phyloP scores from a whole-genome alignment of 1,140 invertebrate genomes.

The Octopus sinensis region DNA sequence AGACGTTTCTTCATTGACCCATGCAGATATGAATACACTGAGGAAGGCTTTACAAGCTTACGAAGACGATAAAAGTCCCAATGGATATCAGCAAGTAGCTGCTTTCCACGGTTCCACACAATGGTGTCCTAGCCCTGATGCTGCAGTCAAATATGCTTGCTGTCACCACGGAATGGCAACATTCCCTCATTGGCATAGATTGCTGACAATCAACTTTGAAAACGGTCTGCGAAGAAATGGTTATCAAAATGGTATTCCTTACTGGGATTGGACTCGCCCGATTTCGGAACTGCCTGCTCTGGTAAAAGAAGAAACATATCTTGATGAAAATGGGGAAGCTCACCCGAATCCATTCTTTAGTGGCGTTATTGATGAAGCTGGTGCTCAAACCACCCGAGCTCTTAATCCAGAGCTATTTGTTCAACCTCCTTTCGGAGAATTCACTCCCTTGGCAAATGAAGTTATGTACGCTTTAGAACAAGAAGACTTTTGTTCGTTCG shows the following conservation, averaged over 20 bases:
- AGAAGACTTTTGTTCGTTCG: conserved; percentile 26
- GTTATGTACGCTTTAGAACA: conserved; percentile 27
- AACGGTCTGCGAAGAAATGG: conserved; percentile 20
- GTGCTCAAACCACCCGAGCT: conserved; percentile 15
- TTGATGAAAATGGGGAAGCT: neutral
- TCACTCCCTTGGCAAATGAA: conserved; percentile 29
- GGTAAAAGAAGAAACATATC: conserved; percentile 16
- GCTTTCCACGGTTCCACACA: conserved; percentile 18
- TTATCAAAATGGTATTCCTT: conserved; percentile 26
- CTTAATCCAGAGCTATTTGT: conserved; percentile 22
- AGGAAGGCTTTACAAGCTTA: conserved; percentile 17
- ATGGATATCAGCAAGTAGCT: conserved; percentile 21
- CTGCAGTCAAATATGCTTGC: conserved; percentile 23
- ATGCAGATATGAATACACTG: conserved; percentile 19
- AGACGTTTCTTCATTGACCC: conserved; percentile 9
- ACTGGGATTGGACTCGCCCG: conserved; percentile 35
- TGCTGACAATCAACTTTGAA: conserved; percentile 19
- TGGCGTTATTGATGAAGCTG: neutral
- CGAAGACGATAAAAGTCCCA: conserved; percentile 12
- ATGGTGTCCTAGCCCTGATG: conserved; percentile 13
- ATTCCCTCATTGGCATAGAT: conserved; percentile 33
- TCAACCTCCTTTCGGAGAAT: conserved; percentile 18
- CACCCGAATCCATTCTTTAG: conserved; percentile 21
- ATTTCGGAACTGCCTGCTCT: conserved; percentile 24
- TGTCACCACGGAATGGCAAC: conserved; percentile 29